A percentile compares a stretch with the other conserved stretches of the same genome.
Evolutionary conservation across 2,113 vertebrate genomes (phyloP).

Genomic region (Tauraco erythrolophus): DNA sequence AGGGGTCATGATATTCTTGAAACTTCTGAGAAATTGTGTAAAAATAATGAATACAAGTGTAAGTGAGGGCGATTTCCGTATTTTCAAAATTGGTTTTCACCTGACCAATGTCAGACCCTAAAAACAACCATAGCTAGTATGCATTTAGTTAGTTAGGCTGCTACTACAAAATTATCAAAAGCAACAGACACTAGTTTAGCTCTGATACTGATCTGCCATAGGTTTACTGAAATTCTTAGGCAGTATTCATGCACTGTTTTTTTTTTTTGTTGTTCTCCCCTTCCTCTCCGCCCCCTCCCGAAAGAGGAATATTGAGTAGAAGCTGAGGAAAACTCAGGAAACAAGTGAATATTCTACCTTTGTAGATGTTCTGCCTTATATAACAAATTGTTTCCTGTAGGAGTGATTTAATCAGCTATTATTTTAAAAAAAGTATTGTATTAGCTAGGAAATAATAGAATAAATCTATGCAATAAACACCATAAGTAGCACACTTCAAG

Average conservation of each 20-base stretch:
- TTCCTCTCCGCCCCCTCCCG: rapidly evolving
- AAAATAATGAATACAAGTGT: not conserved
- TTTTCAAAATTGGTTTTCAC: not conserved
- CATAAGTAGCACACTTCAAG: not conserved
- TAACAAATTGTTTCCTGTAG: not conserved
- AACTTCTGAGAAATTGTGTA: not conserved
- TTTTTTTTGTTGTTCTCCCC: not conserved
- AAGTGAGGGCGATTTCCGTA: not conserved
- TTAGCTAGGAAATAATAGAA: not conserved
- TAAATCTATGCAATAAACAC: not conserved
- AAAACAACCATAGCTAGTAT: not conserved
- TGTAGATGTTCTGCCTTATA: not conserved
- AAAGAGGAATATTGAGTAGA: not conserved
- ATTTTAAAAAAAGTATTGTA: not conserved
- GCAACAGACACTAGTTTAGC: not conserved
- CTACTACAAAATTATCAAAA: not conserved
- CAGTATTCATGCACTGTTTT: not conserved
- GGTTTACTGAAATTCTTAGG: not conserved
- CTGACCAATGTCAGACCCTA: not conserved
- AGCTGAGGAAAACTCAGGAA: not conserved
- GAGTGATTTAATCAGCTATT: not conserved
- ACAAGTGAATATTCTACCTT: not conserved
- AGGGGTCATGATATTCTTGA: not conserved
- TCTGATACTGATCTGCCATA: not conserved
- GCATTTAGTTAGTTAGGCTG: not conserved